Evolutionary conservation across 2,888 invertebrate species (phyloP).

Genomic region (Octodonta nipae): DNA sequence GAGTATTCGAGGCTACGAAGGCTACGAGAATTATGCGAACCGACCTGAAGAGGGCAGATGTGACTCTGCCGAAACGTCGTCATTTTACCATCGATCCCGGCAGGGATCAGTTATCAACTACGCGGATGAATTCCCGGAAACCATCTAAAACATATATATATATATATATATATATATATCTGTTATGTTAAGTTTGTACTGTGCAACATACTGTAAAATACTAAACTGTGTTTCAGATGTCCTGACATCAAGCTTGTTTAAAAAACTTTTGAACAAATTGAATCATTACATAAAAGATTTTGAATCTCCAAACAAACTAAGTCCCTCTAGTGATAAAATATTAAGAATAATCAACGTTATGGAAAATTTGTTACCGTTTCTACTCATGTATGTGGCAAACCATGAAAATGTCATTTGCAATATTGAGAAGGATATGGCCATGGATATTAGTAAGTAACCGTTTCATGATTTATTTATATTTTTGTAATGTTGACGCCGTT

Average conservation of each 20-base stretch:
- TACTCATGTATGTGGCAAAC: slow-evolving; percentile 31
- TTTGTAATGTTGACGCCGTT: no score
- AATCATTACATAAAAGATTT: slow-evolving; percentile 27
- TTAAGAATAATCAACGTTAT: slow-evolving; percentile 28
- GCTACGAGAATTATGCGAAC: no score
- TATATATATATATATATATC: no score
- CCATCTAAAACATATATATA: no score
- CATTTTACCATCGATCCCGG: no score
- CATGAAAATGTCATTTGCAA: slow-evolving; percentile 26
- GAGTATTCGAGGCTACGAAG: no score
- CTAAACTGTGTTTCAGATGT: slow-evolving; percentile 31
- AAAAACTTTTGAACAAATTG: slow-evolving; percentile 30
- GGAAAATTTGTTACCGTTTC: slow-evolving; percentile 33
- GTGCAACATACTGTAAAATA: slow-evolving; percentile 2
- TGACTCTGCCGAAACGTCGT: no score
- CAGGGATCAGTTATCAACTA: no score
- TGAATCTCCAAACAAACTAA: slow-evolving; percentile 25
- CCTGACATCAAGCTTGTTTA: slow-evolving; percentile 41
- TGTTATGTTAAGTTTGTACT: no score
- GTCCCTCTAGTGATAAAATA: slow-evolving; percentile 24
- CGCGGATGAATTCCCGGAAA: no score
- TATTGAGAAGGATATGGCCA: slow-evolving; percentile 28
- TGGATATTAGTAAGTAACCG: slow-evolving; percentile 31
- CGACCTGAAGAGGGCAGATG: no score
- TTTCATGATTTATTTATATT: slow-evolving; percentile 3